Conservation (phyloP, 2,888 invertebrate genomes). For the Mesochorus sp. region DNA sequence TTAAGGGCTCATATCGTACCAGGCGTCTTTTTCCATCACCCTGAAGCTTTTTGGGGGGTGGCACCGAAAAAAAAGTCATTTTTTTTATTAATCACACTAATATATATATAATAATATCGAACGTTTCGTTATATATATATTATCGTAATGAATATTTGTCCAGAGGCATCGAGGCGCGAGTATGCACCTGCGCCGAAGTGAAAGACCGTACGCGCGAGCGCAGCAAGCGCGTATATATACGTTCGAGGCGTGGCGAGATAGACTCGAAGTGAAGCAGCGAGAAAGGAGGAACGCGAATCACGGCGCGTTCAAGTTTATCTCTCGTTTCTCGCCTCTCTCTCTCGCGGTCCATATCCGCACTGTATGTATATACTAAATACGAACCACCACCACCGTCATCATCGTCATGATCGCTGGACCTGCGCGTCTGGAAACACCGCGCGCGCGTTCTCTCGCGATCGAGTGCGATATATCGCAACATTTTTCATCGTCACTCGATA, state of each 20-base stretch:
- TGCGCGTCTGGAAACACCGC: slow-evolving; percentile 47
- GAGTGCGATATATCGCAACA: slow-evolving; percentile 5
- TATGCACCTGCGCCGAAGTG: slow-evolving; percentile 55
- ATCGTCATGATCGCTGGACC: slow-evolving; percentile 28
- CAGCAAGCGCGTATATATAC: no score
- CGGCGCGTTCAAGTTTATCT: slow-evolving; percentile 60
- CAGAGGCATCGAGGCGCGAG: not conserved
- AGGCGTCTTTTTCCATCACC: no score
- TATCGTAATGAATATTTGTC: not conserved
- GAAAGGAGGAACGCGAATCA: slow-evolving; percentile 60
- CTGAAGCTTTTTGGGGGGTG: no score
- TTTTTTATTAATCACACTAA: not conserved
- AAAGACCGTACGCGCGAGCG: slow-evolving; percentile 49
- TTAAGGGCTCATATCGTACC: no score
- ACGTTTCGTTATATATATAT: not conserved
- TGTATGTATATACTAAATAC: no score
- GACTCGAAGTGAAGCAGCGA: slow-evolving; percentile 12
- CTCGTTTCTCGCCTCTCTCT: slow-evolving; percentile 50
- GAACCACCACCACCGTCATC: slow-evolving; percentile 34
- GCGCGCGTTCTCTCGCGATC: not conserved
- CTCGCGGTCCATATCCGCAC: slow-evolving; percentile 12
- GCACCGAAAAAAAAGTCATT: not conserved
- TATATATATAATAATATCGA: not conserved
- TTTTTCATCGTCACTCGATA: slow-evolving; percentile 2
- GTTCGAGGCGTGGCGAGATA: slow-evolving; percentile 57